phyloP scores from a whole-genome alignment of 2,888 invertebrate genomes.

The Callinectes sapidus region DNA sequence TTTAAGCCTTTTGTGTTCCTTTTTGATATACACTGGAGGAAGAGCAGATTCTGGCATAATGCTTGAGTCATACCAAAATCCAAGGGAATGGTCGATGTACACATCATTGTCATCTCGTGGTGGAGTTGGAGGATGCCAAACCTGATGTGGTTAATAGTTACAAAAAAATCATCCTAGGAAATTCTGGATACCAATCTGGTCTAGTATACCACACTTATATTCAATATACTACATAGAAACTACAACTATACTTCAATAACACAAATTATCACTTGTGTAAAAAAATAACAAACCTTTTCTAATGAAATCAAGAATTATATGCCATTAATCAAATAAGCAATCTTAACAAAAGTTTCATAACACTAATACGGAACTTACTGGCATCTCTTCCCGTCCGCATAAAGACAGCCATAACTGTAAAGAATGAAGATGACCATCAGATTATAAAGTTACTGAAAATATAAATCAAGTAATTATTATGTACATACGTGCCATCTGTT shows the following conservation, averaged over 20 bases:
- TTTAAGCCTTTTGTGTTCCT: slow-evolving; percentile 84
- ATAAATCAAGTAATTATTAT: slow-evolving; percentile 23
- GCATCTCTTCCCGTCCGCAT: slow-evolving; percentile 68
- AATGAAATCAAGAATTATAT: neutral
- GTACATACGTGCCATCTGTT: neutral
- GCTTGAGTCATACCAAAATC: slow-evolving; percentile 86
- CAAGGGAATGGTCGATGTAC: slow-evolving; percentile 89
- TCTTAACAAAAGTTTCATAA: neutral
- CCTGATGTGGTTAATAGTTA: slow-evolving; percentile 78
- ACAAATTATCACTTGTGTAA: too few relatives aligned
- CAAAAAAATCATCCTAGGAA: neutral
- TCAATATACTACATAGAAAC: neutral
- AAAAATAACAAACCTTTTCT: neutral
- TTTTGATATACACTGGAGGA: slow-evolving; percentile 87
- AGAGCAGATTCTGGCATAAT: slow-evolving; percentile 87
- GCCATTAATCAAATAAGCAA: neutral
- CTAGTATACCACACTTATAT: neutral
- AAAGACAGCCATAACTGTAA: slow-evolving; percentile 69
- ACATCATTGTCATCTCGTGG: slow-evolving; percentile 94
- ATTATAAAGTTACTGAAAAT: neutral
- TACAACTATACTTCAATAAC: neutral
- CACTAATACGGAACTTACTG: slow-evolving; percentile 51
- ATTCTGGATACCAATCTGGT: neutral
- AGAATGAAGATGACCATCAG: slow-evolving; percentile 41
- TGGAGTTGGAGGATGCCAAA: slow-evolving; percentile 98